Evolutionary conservation across 1,140 invertebrate genomes (phyloP).

Genomic region (Pomacea maculata): DNA sequence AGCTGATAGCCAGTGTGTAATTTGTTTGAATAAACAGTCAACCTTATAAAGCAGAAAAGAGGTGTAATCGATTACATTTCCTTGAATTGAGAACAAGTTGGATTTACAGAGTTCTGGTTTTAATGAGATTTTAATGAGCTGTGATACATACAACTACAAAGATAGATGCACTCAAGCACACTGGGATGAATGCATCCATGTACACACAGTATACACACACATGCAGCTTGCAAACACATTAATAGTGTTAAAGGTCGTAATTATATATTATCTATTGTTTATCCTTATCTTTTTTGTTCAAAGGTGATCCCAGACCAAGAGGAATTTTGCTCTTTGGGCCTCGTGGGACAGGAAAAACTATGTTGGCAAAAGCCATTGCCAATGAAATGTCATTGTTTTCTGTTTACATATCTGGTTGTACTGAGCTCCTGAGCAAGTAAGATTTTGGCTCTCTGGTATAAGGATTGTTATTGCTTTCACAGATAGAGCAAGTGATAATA

Average conservation of each 20-base stretch:
- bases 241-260: not conserved
- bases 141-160: not conserved
- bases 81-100: no score
- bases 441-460: not conserved
- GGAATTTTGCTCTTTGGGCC: constrained; percentile 93
- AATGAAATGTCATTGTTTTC: constrained; percentile 38
- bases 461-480: not conserved
- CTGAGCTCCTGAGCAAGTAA: constrained; percentile 58
- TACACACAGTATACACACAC: not conserved
- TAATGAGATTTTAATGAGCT: not conserved
- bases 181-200: not conserved
- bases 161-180: not conserved
- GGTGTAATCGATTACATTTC: no score
- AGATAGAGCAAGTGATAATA: not conserved
- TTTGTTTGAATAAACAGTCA: no score
- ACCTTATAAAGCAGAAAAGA: no score
- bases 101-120: no score
- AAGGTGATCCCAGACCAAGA: constrained; percentile 43
- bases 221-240: not conserved
- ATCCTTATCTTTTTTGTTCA: constrained; percentile 7
- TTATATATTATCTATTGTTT: not conserved
- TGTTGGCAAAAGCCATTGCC: constrained; percentile 79
- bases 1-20: no score
- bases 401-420: constrained; percentile 31
- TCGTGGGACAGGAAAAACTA: constrained; percentile 96